phyloP scores from a whole-genome alignment of 2,797 vertebrate genomes.

The Heterohyrax brucei region DNA sequence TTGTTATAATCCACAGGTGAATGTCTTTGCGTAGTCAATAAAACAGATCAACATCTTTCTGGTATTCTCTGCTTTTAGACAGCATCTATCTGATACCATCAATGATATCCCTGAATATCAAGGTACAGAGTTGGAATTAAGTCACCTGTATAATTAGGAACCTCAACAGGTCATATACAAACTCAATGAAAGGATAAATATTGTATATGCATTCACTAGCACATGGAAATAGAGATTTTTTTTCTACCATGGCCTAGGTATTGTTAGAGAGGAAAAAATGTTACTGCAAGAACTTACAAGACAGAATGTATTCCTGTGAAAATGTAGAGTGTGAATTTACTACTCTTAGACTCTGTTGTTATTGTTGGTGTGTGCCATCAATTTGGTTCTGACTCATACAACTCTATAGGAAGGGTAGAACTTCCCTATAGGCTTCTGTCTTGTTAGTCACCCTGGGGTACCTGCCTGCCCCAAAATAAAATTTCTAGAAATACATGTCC shows the following conservation, averaged over 20 bases:
- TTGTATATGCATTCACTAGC: neutral
- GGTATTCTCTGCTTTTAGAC: too few species aligned
- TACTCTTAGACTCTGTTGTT: neutral
- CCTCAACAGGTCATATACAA: neutral
- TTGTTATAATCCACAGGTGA: too few species aligned
- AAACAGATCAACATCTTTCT: too few species aligned
- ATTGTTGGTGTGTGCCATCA: neutral
- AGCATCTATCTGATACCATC: too few species aligned
- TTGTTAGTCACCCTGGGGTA: neutral
- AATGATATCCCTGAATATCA: neutral
- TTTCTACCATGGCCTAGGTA: neutral
- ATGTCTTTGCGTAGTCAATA: too few species aligned
- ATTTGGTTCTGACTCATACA: neutral
- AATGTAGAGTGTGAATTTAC: neutral
- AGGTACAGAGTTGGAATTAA: constrained; percentile 40
- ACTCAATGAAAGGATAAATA: constrained; percentile 48
- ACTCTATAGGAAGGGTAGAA: neutral
- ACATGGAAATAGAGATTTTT: neutral
- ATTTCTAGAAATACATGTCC: neutral
- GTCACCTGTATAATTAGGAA: constrained; percentile 10
- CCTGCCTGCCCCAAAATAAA: neutral
- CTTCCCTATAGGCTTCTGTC: neutral
- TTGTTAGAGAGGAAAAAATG: neutral
- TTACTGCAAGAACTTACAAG: neutral
- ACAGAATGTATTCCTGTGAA: neutral